Evolutionary conservation across 2,797 vertebrate genomes (phyloP).

Genomic region (Phalloptychus januarius): DNA sequence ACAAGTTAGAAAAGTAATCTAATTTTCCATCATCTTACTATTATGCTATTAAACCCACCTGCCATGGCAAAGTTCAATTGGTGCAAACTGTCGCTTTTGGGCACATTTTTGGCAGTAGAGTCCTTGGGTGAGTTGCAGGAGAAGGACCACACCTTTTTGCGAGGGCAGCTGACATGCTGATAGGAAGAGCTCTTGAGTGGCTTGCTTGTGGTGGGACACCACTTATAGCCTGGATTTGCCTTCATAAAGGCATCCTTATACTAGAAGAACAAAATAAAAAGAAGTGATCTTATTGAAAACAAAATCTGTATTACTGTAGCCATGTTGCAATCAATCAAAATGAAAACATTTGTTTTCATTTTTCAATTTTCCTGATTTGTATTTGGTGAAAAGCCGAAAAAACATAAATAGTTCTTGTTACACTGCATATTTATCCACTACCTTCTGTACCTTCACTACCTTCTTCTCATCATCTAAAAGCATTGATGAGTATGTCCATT

Average conservation of each 20-base stretch:
- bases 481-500: not conserved
- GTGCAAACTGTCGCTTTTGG: slow-evolving; percentile 90
- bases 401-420: no score
- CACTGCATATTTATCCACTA: no score
- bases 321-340: not conserved
- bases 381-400: no score
- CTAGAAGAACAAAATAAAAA: slow-evolving; percentile 74
- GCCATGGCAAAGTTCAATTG: slow-evolving; percentile 98
- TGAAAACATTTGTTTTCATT: not conserved
- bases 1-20: slow-evolving; percentile 10
- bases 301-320: not conserved
- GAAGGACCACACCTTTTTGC: slow-evolving; percentile 95
- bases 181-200: slow-evolving; percentile 90
- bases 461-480: no score
- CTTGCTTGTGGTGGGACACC: slow-evolving; percentile 97
- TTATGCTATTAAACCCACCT: slow-evolving; percentile 79
- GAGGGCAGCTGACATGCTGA: slow-evolving; percentile 83
- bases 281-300: slow-evolving; percentile 17
- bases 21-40: not conserved
- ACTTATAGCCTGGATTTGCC: slow-evolving; percentile 98
- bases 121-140: slow-evolving; percentile 90
- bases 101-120: slow-evolving; percentile 86
- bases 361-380: no score
- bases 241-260: slow-evolving; percentile 99
- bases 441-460: no score